Evolutionary conservation across 2,113 vertebrate species (phyloP).

Genomic region (Gambusia holbrooki): DNA sequence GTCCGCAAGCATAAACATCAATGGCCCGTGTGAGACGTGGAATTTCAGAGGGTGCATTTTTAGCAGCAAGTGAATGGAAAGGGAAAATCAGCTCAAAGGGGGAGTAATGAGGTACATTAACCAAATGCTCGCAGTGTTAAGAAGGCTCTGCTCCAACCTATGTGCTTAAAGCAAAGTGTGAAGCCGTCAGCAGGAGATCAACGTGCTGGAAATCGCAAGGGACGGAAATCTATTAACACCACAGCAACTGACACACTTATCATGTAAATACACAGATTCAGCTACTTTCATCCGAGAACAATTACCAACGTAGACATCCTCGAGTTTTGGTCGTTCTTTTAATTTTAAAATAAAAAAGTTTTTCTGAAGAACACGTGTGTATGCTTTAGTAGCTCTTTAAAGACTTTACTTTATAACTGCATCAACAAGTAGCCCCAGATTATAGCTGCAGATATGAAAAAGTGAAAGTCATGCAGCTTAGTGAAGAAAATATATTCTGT

Average conservation of each 20-base stretch:
- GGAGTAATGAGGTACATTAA: slow-evolving; percentile 69
- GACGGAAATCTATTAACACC: slow-evolving; percentile 71
- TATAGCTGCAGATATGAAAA: neutral
- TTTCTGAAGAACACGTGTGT: neutral
- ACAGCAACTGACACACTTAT: slow-evolving; percentile 43
- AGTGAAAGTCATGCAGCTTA: neutral
- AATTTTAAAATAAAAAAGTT: slow-evolving; percentile 9
- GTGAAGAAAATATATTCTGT: neutral
- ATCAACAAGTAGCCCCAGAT: neutral
- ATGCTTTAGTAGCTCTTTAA: neutral
- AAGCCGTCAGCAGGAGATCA: slow-evolving; percentile 71
- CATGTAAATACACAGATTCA: slow-evolving; percentile 44
- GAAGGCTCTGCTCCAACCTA: slow-evolving; percentile 57
- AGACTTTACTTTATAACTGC: slow-evolving; percentile 3
- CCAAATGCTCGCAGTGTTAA: slow-evolving; percentile 67
- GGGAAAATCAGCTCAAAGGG: slow-evolving; percentile 64
- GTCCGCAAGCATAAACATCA: slow-evolving; percentile 70
- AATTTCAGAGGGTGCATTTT: slow-evolving; percentile 58
- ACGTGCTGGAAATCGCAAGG: slow-evolving; percentile 58
- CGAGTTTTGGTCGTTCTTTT: slow-evolving; percentile 14
- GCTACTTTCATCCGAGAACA: slow-evolving; percentile 45
- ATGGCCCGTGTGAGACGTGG: slow-evolving; percentile 58
- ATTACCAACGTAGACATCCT: slow-evolving; percentile 31
- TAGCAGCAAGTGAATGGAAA: slow-evolving; percentile 57
- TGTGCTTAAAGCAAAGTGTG: slow-evolving; percentile 57